Evolutionary conservation across 2,113 vertebrate genomes (phyloP).

Genomic region (Elgaria multicarinata): DNA sequence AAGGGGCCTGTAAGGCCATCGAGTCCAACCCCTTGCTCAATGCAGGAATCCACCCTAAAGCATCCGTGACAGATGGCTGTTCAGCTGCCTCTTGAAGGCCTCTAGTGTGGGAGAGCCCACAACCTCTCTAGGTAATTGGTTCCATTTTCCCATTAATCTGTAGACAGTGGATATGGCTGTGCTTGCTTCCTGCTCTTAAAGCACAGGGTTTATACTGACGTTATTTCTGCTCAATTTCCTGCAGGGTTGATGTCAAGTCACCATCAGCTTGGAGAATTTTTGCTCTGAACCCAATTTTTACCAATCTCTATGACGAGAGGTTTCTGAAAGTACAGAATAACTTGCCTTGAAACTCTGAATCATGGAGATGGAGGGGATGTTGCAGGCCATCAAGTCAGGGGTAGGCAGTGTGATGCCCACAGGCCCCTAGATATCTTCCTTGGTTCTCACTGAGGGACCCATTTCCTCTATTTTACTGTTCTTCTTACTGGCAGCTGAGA

Average conservation of each 20-base stretch:
- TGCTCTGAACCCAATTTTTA: neutral
- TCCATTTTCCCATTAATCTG: too few relatives aligned
- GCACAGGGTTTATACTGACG: neutral
- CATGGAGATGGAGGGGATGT: neutral
- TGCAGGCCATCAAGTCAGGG: neutral
- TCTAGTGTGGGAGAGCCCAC: too few relatives aligned
- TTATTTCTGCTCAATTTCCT: neutral
- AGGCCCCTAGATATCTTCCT: too few relatives aligned
- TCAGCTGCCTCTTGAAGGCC: too few relatives aligned
- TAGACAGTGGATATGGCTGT: neutral
- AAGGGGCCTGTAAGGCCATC: too few relatives aligned
- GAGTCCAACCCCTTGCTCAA: too few relatives aligned
- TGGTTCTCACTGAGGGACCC: too few relatives aligned
- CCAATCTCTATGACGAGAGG: neutral
- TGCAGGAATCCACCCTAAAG: too few relatives aligned
- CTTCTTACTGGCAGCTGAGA: too few relatives aligned
- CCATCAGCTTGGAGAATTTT: neutral
- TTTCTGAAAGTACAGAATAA: neutral
- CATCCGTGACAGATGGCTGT: too few relatives aligned
- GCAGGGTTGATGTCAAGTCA: neutral
- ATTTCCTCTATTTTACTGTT: too few relatives aligned
- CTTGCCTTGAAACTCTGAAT: neutral
- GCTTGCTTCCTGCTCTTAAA: neutral
- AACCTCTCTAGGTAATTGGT: too few relatives aligned
- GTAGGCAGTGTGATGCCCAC: neutral